These are phyloP conservation scores for Drosophila prosaltans DNA, from an alignment of 1,140 invertebrate species.

Conservation along the genomic window DNA sequence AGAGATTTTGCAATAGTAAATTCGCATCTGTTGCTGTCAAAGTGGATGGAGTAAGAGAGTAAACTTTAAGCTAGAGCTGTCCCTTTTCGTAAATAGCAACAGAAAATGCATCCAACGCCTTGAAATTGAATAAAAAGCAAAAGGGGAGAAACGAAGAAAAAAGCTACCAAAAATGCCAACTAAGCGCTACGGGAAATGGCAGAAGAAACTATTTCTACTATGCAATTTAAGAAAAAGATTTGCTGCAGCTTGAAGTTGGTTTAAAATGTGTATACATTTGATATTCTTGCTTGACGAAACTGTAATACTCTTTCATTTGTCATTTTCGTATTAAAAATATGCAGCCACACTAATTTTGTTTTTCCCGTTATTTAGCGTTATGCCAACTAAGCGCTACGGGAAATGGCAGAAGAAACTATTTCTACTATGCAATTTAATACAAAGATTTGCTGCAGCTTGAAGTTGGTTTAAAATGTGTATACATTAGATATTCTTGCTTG, in stretches of 20 bases:
- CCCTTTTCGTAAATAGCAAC: conserved; percentile 10
- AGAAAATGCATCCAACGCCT: conserved; percentile 15
- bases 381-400: conserved; percentile 34
- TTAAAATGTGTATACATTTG: conserved; percentile 18
- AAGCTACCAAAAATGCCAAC: conserved; percentile 26
- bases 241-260: conserved; percentile 24
- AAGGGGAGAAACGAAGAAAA: background rate
- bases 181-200: conserved; percentile 28
- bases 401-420: conserved; percentile 11
- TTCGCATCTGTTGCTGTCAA: conserved; percentile 8
- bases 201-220: conserved; percentile 15
- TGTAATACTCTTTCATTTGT: background rate
- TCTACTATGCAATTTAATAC: conserved; percentile 10
- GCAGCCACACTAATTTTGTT: background rate
- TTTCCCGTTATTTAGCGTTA: no score
- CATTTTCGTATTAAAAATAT: background rate
- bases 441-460: conserved; percentile 19
- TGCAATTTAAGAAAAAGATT: conserved; percentile 14
- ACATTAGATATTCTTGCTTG: background rate
- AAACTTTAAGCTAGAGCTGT: conserved; percentile 18
- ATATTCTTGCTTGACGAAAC: background rate
- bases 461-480: conserved; percentile 28
- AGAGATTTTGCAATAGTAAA: conserved; percentile 5
- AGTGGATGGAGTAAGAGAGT: background rate
- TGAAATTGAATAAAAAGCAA: conserved; percentile 8